These are phyloP conservation scores for Edolisoma coerulescens DNA, from an alignment of 2,113 vertebrate genomes.

Conservation along the genomic window DNA sequence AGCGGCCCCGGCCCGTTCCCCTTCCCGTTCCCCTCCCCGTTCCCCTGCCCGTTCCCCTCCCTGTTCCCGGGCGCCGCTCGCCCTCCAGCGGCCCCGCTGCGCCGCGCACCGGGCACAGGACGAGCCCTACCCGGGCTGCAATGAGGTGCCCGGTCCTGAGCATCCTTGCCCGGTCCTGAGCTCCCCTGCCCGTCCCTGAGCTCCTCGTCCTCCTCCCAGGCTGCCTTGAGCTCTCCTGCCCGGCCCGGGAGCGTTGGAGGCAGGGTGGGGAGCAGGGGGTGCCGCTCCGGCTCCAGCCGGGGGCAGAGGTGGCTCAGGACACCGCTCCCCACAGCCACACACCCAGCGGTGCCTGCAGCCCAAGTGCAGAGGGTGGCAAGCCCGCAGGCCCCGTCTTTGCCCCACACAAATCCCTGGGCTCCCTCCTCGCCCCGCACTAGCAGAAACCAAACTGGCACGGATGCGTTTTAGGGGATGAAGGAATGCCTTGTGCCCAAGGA, in stretches of 20 bases:
- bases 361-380: not conserved
- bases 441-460: fast-evolving
- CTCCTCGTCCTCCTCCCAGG: not conserved
- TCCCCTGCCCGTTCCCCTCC: too few species aligned
- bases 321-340: not conserved
- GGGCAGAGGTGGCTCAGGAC: not conserved
- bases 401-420: not conserved
- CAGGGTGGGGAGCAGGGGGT: not conserved
- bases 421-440: not conserved
- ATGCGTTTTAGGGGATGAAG: fast-evolving
- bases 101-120: not conserved
- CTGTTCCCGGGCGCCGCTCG: not conserved
- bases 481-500: fast-evolving
- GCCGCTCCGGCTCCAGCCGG: not conserved
- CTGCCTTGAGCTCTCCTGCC: not conserved
- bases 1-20: not conserved
- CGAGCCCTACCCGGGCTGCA: not conserved
- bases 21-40: not conserved
- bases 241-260: not conserved
- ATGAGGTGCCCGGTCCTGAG: not conserved
- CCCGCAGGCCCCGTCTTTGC: too few species aligned
- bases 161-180: too few species aligned
- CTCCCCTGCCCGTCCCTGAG: not conserved
- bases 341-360: not conserved
- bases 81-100: not conserved